Evolutionary conservation across 2,888 invertebrate genomes (phyloP).

Genomic region (Luperina testacea): DNA sequence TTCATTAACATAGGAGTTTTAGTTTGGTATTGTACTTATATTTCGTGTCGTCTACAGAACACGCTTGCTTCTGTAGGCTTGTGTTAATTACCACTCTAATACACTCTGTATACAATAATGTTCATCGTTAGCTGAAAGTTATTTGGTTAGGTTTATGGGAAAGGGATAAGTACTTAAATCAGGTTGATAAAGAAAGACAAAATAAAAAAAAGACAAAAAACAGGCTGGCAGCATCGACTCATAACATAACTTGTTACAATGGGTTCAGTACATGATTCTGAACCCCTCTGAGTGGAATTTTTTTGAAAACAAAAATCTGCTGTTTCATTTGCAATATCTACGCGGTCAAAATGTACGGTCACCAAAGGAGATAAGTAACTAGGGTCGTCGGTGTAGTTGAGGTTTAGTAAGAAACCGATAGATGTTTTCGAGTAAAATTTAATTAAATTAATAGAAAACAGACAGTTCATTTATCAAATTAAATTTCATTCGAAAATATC

Average conservation of each 20-base stretch:
- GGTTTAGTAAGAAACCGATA: too few relatives aligned
- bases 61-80: conserved; percentile 40
- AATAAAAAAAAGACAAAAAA: neutral
- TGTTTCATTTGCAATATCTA: neutral
- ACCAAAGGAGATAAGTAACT: too few relatives aligned
- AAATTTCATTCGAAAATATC: too few relatives aligned
- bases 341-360: neutral
- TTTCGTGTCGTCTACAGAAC: conserved; percentile 57
- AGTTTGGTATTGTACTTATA: conserved; percentile 58
- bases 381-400: too few relatives aligned
- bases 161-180: neutral
- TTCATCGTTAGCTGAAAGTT: conserved; percentile 49
- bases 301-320: neutral
- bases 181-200: neutral
- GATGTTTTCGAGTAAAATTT: too few relatives aligned
- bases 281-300: neutral
- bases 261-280: neutral
- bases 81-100: conserved; percentile 57
- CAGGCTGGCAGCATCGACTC: neutral
- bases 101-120: conserved; percentile 32
- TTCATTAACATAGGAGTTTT: conserved; percentile 69
- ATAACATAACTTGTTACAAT: neutral
- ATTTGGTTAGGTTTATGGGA: conserved; percentile 28
- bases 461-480: too few relatives aligned
- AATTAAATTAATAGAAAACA: too few relatives aligned